Percentiles rank a stretch among this genome's conserved stretches.
These are phyloP conservation scores for Drosophila diplacantha DNA, from an alignment of 2,888 invertebrate species.

Conservation along the genomic window DNA sequence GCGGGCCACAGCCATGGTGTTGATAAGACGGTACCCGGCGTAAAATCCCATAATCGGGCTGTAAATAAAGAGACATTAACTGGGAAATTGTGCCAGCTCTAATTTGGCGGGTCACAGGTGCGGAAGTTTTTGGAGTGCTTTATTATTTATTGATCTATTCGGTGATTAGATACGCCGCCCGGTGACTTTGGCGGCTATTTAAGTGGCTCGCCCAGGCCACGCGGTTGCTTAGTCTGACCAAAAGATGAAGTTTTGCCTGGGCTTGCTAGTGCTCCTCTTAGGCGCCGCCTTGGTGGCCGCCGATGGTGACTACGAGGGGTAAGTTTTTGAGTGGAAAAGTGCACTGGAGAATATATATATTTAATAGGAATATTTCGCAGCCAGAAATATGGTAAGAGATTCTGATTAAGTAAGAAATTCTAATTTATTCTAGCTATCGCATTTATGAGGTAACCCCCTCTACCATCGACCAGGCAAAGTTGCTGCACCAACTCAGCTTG, in stretches of 20 bases:
- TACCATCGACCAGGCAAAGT: conserved; percentile 44
- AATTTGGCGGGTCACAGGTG: conserved; percentile 16
- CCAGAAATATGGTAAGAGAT: neutral
- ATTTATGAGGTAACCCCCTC: conserved; percentile 65
- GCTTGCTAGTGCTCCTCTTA: conserved; percentile 39
- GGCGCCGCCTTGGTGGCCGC: conserved; percentile 36
- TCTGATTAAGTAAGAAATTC: neutral
- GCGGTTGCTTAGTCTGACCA: conserved; percentile 31
- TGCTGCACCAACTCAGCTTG: conserved; percentile 48
- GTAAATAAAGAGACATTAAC: conserved; percentile 45
- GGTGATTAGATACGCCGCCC: conserved; percentile 47
- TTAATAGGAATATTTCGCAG: neutral
- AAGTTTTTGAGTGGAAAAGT: conserved; percentile 19
- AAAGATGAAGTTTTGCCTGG: conserved; percentile 49
- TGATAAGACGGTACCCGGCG: conserved; percentile 52
- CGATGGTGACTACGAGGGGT: conserved; percentile 45
- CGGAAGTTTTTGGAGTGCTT: conserved; percentile 2
- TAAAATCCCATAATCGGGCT: conserved; percentile 22
- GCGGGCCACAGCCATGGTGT: conserved; percentile 69
- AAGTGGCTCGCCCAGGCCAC: conserved; percentile 24
- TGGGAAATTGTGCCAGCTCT: conserved; percentile 15
- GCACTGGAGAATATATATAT: neutral
- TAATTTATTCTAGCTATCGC: conserved; percentile 57
- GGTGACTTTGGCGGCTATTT: conserved; percentile 39
- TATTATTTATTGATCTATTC: conserved; percentile 40